Percentiles rank a stretch among this genome's conserved stretches.
Conservation (phyloP, 2,797 vertebrate species). For the Anguilla pacifica region DNA sequence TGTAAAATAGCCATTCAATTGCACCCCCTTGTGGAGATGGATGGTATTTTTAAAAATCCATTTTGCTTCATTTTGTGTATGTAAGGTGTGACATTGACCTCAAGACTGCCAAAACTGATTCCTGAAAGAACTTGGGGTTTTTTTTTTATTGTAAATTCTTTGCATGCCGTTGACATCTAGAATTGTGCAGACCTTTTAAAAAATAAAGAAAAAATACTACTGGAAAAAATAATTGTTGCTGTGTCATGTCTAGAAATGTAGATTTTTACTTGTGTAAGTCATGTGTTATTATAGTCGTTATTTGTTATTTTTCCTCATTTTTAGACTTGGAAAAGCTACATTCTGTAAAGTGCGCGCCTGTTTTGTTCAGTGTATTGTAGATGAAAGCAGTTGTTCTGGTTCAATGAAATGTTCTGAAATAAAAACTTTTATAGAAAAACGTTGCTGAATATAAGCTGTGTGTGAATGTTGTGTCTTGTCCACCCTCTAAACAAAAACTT, state of each 20-base stretch:
- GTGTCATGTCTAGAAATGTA: constrained; percentile 23
- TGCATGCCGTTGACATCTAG: constrained; percentile 32
- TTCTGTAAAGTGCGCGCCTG: constrained; percentile 31
- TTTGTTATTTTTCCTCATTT: constrained; percentile 1
- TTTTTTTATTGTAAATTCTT: constrained; percentile 25
- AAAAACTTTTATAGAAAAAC: constrained; percentile 31
- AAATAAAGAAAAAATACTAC: neutral
- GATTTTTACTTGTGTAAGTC: constrained; percentile 24
- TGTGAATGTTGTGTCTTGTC: neutral
- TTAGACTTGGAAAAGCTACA: constrained; percentile 2
- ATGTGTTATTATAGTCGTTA: neutral
- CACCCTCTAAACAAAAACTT: neutral
- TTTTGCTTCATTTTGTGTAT: neutral
- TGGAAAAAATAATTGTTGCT: constrained; percentile 16
- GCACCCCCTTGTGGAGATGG: neutral
- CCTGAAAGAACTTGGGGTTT: neutral
- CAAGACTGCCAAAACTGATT: constrained; percentile 8
- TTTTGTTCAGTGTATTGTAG: constrained; percentile 30
- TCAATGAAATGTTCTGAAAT: constrained; percentile 22
- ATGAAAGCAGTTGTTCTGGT: constrained; percentile 23
- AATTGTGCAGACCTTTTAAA: constrained; percentile 15
- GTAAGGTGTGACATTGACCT: neutral
- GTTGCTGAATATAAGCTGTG: neutral
- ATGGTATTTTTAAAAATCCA: neutral
- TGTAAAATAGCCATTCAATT: neutral